Base-by-base conservation (phyloP, 2,888 invertebrate genomes). In the Andrena marginata region DNA sequence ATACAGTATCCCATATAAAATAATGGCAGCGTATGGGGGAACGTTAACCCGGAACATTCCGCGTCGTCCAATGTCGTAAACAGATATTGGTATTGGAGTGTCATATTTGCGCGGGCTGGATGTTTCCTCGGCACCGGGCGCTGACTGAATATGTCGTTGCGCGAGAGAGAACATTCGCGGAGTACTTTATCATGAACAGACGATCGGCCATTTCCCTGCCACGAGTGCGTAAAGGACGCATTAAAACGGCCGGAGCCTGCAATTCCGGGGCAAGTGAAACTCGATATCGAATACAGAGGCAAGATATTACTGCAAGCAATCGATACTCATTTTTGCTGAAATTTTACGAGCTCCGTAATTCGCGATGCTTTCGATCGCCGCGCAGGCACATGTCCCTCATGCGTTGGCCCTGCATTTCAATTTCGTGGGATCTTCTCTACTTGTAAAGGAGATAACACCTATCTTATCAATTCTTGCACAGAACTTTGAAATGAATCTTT, bases 1-100 rank as follows among this genome's bases (percentile, higher is more conserved):
- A 59, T 83, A 75, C 69, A 70, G 64, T 76, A 60, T 74, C 67
- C 56, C 82, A 80, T 87, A 82, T 84, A 85, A 87, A 85, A 87
- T 87, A 87, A 87, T 78, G 75, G 78, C 71, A 16, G 59, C 62
- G 72, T 73, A 59, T 42, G 49, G 73, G 48, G 49, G 77, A 56
- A 78, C 75, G 79, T 86, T 87, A 87, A 85, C 76, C 78, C 80
- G 54, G 64, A 63, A 56, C 79, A 81, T 81, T 68, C 77, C 42
- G 64, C 73, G 73, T 68, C 73, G 82, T 33, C 86, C 86, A 86
- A 86, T 86, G 86, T 86, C 87, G 82, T 88, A 87, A 87, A 86
- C 82, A 88, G 88, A 87, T 87, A 87, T 87, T 87, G 87, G 88
- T 87, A 87, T 87, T 87, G 80, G 78, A 65, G 82, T 85, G 84